Evolutionary conservation across 2,797 vertebrate genomes (phyloP), one percentile per base, ranked within the genome.

Genomic region (Anabacerthia variegaticeps): DNA sequence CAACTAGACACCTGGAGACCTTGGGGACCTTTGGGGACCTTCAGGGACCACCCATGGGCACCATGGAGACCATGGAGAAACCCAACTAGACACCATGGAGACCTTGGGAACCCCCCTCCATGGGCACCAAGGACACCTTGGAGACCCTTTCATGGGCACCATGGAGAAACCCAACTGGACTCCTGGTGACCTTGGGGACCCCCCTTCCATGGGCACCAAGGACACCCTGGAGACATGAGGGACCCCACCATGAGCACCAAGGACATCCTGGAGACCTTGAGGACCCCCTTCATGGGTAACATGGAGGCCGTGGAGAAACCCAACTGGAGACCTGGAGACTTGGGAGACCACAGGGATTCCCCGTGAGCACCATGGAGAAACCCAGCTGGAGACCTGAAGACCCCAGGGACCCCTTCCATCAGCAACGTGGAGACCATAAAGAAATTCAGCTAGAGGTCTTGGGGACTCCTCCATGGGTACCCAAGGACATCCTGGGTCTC

Each of bases 31-130:
- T 54, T 14, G 52, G 54, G 34, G 48, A 44, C 20, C 46, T 48
- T 48, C 51, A n/a, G 32, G 28, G 28, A 26, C 4, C 30, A 4
- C 44, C 24, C 34, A 24, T 58, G 56, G 7, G 34, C 10, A 26
- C 23, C 36, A 39, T 18, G 71, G 55, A 32, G 20, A 26, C 23
- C 36, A 39, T 18, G 71, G 55, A 32, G 20, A 58, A 19, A 41
- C 67, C 15, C 67, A 52, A 9, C 3, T 4, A 32, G n/a, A 46
- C 7, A 36, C 20, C 30, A n/a, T 30, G 54, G 32, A 24, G n/a
- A 54, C 32, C 39, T 24, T 26, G 1, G 0, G 28, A 19, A 27
- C 8, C 12, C 19, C 10, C 17, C 6, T 9, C 56, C 41, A 1
- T 12, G 41, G 19, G 8, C 52, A 27, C 34, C 54, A 28, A 10